Conservation (phyloP, 2,888 invertebrate species). For the Kryphioiulus occultus region DNA sequence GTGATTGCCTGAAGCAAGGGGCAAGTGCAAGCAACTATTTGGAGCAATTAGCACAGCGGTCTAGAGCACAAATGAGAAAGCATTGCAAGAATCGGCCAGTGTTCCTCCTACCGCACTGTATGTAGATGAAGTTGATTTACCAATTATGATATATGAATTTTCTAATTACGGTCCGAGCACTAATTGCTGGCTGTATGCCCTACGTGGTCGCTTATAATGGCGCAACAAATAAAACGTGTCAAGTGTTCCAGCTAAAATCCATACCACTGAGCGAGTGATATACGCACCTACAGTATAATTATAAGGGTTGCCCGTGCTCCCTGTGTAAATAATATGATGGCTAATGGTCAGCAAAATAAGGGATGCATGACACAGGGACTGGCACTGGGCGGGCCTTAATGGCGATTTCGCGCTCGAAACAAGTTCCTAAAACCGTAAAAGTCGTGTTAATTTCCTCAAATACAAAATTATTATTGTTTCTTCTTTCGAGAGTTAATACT, state of each 20-base stretch:
- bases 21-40: neutral
- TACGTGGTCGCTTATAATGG: neutral
- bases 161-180: neutral
- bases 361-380: constrained; percentile 28
- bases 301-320: neutral
- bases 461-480: neutral
- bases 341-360: constrained; percentile 39
- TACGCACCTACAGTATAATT: neutral
- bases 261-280: neutral
- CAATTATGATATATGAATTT: constrained; percentile 39
- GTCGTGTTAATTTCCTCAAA: neutral
- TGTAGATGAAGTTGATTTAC: constrained; percentile 36
- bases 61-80: neutral
- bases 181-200: constrained; percentile 15
- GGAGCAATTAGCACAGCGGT: neutral
- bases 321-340: constrained; percentile 1
- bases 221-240: constrained; percentile 36
- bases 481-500: too few relatives aligned
- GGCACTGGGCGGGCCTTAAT: neutral
- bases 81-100: neutral
- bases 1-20: constrained; percentile 32
- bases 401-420: neutral
- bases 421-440: neutral
- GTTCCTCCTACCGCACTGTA: neutral
- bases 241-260: neutral